Base-by-base conservation (phyloP, 2,113 vertebrate species). In the Oncorhynchus mykiss region DNA sequence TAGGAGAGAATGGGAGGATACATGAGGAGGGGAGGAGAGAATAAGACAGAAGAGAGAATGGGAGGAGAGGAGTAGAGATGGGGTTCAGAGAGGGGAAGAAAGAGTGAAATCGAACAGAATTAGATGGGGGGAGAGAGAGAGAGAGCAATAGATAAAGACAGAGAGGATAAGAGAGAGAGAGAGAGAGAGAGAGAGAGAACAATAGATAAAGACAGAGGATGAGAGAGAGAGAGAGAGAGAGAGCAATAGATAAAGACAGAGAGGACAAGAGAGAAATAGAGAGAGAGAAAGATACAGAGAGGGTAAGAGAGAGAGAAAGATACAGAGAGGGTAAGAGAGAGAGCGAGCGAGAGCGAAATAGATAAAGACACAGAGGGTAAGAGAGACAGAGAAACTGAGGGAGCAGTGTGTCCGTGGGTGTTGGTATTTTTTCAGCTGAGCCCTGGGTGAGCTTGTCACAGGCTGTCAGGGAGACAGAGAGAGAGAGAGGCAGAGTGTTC, bases 381-480 rank as follows among this genome's bases (percentile, higher is more conserved):
- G 59, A 8, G 7, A 22, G 13, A 62, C 18, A 20, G 54, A 57
- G 54, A 16, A 62, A 18, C 51, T 3, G 51, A 54, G 16, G 16
- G 51, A 54, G 59, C 7, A 62, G 59, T 22, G 59, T 54, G 51
- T 73, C 79, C 70, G 82, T 59, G 82, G 82, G 83, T 83, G 80
- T 75, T 86, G 79, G 81, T 82, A 78, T 83, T 84, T 88, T 86
- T 86, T 86, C 78, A 86, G 85, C 82, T 82, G 77, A 86, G 87
- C 81, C 78, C 81, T 79, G 51, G 76, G 87, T 84, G 84, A 84
- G 84, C 82, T 86, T 87, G 87, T 90, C 88, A 87, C 85, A 85
- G 78, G 79, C 74, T 85, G 87, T 85, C 87, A 88, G 73, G 76
- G 81, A 83, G 39, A 45, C 39, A 45, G 39, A 45, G 9, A 45